phyloP scores from a whole-genome alignment of 1,140 invertebrate species.

The Drosophila tristis region DNA sequence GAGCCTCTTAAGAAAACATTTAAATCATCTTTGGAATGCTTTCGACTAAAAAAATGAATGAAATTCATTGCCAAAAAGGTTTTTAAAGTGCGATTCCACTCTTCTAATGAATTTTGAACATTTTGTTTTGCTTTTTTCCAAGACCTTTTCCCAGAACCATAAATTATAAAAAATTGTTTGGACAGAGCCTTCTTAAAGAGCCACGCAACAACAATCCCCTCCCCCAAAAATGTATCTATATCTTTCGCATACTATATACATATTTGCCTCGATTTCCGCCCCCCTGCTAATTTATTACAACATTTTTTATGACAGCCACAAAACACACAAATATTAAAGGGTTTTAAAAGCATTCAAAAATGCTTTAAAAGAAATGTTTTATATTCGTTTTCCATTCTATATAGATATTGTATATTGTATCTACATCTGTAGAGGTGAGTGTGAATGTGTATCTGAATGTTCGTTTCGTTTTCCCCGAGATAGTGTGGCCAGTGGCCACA shows the following conservation, averaged over 20 bases:
- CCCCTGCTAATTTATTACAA: slow-evolving; percentile 72
- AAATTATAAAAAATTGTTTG: neutral
- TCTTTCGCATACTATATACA: slow-evolving; percentile 17
- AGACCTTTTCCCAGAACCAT: neutral
- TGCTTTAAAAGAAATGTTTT: slow-evolving; percentile 65
- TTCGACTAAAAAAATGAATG: too few relatives aligned
- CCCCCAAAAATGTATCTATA: slow-evolving; percentile 1
- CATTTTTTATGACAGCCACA: slow-evolving; percentile 78
- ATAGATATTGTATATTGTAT: slow-evolving; percentile 27
- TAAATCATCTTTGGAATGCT: too few relatives aligned
- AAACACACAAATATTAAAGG: slow-evolving; percentile 68
- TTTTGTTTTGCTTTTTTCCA: too few relatives aligned
- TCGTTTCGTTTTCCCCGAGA: neutral
- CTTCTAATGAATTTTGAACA: too few relatives aligned
- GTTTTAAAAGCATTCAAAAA: slow-evolving; percentile 70
- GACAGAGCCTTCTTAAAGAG: slow-evolving; percentile 12
- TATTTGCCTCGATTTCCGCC: slow-evolving; percentile 14
- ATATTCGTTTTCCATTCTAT: slow-evolving; percentile 15
- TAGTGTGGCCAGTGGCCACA: slow-evolving; percentile 33
- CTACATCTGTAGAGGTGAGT: slow-evolving; percentile 5
- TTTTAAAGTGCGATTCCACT: too few relatives aligned
- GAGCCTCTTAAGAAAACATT: too few relatives aligned
- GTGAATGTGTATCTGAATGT: neutral
- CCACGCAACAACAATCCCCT: neutral
- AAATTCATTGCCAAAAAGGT: too few relatives aligned